These are phyloP conservation scores for Chamaedrilus cognettii DNA, from an alignment of 2,888 invertebrate species.

Conservation along the genomic window DNA sequence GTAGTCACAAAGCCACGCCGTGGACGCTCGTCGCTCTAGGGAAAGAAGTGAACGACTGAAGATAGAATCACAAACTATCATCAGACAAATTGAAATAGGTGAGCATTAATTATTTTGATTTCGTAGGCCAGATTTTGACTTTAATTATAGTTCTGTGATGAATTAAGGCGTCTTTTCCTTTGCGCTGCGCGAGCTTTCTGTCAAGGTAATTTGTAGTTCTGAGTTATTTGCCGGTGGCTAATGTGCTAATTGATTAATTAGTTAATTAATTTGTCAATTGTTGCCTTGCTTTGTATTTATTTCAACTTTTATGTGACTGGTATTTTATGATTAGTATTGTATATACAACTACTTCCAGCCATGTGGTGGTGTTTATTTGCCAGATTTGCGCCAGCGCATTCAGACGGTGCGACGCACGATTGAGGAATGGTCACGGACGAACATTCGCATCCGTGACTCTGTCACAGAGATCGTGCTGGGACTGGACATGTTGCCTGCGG, in stretches of 20 bases:
- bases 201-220: too few species aligned
- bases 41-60: slow-evolving; percentile 62
- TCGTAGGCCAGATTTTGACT: too few species aligned
- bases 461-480: not conserved
- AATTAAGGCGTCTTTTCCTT: too few species aligned
- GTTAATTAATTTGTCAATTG: not conserved
- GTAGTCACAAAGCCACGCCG: slow-evolving; percentile 65
- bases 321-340: not conserved
- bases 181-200: too few species aligned
- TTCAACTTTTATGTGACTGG: not conserved
- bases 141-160: too few species aligned
- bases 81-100: slow-evolving; percentile 22
- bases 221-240: too few species aligned
- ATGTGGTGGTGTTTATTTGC: not conserved
- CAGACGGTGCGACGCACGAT: not conserved
- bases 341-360: not conserved
- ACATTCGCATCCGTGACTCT: slow-evolving; percentile 1
- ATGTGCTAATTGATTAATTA: too few species aligned
- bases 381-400: slow-evolving; percentile 3
- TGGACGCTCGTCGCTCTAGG: slow-evolving; percentile 62
- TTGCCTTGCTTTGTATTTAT: not conserved
- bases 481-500: slow-evolving; percentile 5
- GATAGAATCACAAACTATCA: slow-evolving; percentile 60
- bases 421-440: slow-evolving; percentile 8
- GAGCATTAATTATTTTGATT: too few species aligned